These are phyloP conservation scores for Muscina levida DNA, from an alignment of 2,888 invertebrate genomes.

Conservation along the genomic window DNA sequence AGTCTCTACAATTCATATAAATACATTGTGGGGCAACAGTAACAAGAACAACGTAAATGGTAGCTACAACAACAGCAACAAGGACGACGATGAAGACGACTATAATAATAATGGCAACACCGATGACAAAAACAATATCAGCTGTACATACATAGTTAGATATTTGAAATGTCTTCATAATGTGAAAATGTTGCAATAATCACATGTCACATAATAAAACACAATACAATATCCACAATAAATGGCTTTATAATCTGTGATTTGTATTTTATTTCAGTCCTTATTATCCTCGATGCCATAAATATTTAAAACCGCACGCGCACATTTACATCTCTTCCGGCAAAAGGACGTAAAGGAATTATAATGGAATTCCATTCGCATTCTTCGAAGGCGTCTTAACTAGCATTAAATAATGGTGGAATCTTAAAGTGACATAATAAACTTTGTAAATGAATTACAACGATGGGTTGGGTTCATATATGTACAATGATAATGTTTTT, in stretches of 20 bases:
- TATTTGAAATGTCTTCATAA: constrained; percentile 52
- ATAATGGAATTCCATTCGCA: neutral
- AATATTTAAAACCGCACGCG: constrained; percentile 29
- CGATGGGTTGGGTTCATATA: too few species aligned
- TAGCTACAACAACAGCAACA: too few species aligned
- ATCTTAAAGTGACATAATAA: neutral
- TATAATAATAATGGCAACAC: too few species aligned
- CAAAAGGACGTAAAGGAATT: constrained; percentile 14
- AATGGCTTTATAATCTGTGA: constrained; percentile 51
- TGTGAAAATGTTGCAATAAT: constrained; percentile 63
- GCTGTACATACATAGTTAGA: constrained; percentile 42
- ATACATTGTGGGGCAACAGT: constrained; percentile 67
- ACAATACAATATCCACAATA: constrained; percentile 18
- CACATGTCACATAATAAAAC: constrained; percentile 48
- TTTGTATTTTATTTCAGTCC: constrained; percentile 43
- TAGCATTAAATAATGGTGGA: neutral
- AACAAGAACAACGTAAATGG: constrained; percentile 14
- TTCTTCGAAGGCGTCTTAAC: neutral
- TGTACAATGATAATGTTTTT: too few species aligned
- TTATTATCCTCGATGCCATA: neutral
- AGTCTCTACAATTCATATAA: constrained; percentile 67
- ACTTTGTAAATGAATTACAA: too few species aligned
- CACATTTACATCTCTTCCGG: neutral
- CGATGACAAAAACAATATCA: neutral
- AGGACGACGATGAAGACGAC: too few species aligned